Base-by-base conservation (phyloP, 1,140 invertebrate species). In the Oedothorax gibbosus region DNA sequence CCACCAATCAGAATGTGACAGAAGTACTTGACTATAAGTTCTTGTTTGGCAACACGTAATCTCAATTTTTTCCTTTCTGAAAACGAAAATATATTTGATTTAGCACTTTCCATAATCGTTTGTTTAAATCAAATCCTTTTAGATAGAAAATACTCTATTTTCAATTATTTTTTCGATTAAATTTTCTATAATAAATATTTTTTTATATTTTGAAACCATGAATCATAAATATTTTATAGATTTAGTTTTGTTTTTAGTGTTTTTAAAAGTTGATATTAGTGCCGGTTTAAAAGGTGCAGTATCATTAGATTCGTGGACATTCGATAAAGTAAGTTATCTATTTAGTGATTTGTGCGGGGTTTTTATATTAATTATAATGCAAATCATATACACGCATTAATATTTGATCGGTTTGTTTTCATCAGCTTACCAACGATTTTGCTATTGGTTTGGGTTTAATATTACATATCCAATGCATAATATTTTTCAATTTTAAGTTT, bases 241-340 rank as follows among this genome's bases (percentile, higher is more conserved):
- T 75, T 50, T 83, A 15, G 3, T 18, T n/a, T 6, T 73, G n/a
- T 49, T 83, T n/a, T 75, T 54, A 12, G 9, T 83, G 18, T 15
- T 83, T n/a, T 15, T 84, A 15, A 66, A 35, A 56, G 20, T 84
- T 76, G 49, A 62, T n/a, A 51, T 77, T 21, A 57, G 73, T 5
- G 54, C 64, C 50, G 78, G 82, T 15, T 75, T 87, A 7, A 87
- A 87, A 84, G 88, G 88, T 53, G 79, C 86, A 8, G 87, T 88
- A 2, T 87, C 89, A 6, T 86, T 90, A 57, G 90, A 90, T 85
- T 87, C 87, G 49, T 88, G 86, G 85, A 89, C 89, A 21, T 90
- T 90, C 86, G 90, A 90, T 68, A 90, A 90, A 88, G 90, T 90
- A 85, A 75, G 84, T 54, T 51, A 54, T 75, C 60, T 66, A 9